Conservation (phyloP, 2,113 vertebrate species). For the Fregata magnificens region DNA sequence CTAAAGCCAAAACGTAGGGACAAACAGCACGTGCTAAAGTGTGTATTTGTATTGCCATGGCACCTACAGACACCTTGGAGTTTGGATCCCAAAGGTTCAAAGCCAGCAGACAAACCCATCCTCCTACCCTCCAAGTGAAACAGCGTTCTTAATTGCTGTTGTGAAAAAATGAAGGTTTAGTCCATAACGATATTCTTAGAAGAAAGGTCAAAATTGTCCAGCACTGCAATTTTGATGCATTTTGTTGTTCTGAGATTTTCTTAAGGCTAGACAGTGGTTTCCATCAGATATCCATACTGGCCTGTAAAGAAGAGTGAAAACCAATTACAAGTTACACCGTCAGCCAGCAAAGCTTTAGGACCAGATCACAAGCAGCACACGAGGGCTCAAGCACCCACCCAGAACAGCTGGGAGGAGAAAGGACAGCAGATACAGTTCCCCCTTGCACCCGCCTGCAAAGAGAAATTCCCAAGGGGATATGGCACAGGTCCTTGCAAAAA, state of each 20-base stretch:
- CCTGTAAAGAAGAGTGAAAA: not conserved
- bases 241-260: not conserved
- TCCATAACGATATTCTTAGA: not conserved
- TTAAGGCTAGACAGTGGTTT: not conserved
- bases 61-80: not conserved
- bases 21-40: not conserved
- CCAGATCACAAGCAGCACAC: fast-evolving
- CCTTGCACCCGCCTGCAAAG: not conserved
- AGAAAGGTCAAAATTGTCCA: not conserved
- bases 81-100: not conserved
- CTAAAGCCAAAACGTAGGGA: not conserved
- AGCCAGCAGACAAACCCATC: not conserved
- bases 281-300: not conserved
- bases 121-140: not conserved
- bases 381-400: not conserved
- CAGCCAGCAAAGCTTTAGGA: not conserved
- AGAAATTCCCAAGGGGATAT: not conserved
- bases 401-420: not conserved
- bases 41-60: not conserved
- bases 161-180: not conserved
- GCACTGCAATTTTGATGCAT: not conserved
- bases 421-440: not conserved
- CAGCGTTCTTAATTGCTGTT: not conserved
- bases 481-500: not conserved
- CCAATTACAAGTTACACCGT: not conserved